These are phyloP conservation scores for Hypercompe scribonia DNA, from an alignment of 2,888 invertebrate genomes.

Conservation along the genomic window DNA sequence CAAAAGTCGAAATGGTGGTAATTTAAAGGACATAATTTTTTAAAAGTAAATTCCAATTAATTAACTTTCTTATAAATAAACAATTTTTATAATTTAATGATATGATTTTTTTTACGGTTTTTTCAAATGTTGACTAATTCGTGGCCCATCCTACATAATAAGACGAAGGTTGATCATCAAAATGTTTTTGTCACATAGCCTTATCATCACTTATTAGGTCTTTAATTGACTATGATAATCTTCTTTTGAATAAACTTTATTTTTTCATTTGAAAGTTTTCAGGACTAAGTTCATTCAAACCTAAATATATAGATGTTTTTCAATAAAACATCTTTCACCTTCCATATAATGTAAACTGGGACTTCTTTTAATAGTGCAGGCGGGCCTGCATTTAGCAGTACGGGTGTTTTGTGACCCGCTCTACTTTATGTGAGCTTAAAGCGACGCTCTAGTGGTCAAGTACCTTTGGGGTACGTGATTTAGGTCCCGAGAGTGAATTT, in stretches of 20 bases:
- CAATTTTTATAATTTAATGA: too few relatives aligned
- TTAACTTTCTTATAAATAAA: too few relatives aligned
- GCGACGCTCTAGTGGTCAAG: constrained; percentile 39
- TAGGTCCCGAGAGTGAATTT: constrained; percentile 16
- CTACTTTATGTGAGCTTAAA: constrained; percentile 31
- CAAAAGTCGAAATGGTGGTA: too few relatives aligned
- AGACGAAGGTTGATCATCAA: too few relatives aligned
- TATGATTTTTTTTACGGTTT: too few relatives aligned
- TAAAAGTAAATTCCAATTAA: too few relatives aligned
- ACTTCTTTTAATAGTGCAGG: constrained; percentile 46
- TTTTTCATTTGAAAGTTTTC: not conserved
- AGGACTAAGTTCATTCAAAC: not conserved
- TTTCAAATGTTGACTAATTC: too few relatives aligned
- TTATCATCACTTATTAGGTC: too few relatives aligned
- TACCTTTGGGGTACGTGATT: constrained; percentile 32
- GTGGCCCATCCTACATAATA: too few relatives aligned
- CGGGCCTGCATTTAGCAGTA: constrained; percentile 29
- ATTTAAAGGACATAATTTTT: too few relatives aligned
- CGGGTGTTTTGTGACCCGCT: constrained; percentile 37
- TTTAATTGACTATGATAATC: too few relatives aligned
- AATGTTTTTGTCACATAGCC: too few relatives aligned
- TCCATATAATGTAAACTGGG: constrained; percentile 42
- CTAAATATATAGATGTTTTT: not conserved
- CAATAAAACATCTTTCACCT: constrained; percentile 26
- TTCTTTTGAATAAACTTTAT: not conserved